phyloP scores from a whole-genome alignment of 1,140 invertebrate species.

The Dendroctonus valens region DNA sequence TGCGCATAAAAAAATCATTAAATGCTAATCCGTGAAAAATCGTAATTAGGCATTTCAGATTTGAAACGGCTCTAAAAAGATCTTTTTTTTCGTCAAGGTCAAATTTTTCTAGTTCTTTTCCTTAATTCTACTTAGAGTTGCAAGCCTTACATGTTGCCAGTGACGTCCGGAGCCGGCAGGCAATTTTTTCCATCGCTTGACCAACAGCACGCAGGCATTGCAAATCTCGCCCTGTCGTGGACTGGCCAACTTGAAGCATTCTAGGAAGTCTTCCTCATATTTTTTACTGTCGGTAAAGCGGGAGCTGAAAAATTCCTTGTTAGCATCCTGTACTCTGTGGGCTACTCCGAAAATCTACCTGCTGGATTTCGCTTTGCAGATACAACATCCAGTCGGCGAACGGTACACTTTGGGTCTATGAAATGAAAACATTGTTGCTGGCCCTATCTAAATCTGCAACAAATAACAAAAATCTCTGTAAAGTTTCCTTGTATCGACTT shows the following conservation, averaged over 20 bases:
- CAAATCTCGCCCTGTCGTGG: constrained; percentile 81
- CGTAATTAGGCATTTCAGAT: too few relatives aligned
- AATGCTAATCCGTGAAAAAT: too few relatives aligned
- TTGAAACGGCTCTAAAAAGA: too few relatives aligned
- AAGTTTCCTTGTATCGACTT: too few relatives aligned
- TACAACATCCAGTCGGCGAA: constrained; percentile 81
- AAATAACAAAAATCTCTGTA: constrained; percentile 12
- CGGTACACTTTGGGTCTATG: constrained; percentile 88
- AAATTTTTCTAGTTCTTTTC: too few relatives aligned
- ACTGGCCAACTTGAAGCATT: constrained; percentile 78
- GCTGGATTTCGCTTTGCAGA: constrained; percentile 86
- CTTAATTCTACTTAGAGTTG: too few relatives aligned
- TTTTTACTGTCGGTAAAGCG: constrained; percentile 85
- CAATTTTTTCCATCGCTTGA: constrained; percentile 83
- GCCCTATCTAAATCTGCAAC: constrained; percentile 8
- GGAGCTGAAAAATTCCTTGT: constrained; percentile 58
- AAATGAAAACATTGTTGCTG: constrained; percentile 75
- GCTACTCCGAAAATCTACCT: constrained; percentile 51
- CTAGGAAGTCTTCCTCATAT: constrained; percentile 82
- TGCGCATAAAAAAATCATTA: too few relatives aligned
- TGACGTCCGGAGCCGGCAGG: constrained; percentile 74
- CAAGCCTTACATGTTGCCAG: constrained; percentile 86
- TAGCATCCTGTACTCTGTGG: not conserved
- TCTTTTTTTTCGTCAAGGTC: too few relatives aligned
- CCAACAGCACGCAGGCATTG: constrained; percentile 83